phyloP scores from a whole-genome alignment of 2,797 vertebrate species.

The Gouania willdenowi region DNA sequence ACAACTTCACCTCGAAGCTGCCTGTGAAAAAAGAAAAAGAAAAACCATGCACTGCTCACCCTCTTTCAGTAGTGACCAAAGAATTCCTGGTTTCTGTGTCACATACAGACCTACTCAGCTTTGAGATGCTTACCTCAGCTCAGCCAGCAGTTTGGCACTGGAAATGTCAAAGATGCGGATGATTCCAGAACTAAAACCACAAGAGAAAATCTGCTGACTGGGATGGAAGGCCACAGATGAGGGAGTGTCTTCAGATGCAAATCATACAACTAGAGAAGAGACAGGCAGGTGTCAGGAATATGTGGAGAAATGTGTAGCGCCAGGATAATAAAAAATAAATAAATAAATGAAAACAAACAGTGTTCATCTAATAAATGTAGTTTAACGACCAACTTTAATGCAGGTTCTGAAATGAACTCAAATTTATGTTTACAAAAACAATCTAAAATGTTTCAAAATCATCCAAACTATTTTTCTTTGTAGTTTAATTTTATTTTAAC shows the following conservation, averaged over 20 bases:
- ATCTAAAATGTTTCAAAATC: no score
- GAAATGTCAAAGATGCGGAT: conserved; percentile 83
- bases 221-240: conserved; percentile 86
- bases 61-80: neutral
- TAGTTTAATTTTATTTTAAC: no score
- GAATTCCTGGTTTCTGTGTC: conserved; percentile 5
- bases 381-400: no score
- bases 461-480: no score
- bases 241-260: conserved; percentile 81
- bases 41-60: neutral
- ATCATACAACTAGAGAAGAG: conserved; percentile 81
- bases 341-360: no score
- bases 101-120: neutral
- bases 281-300: neutral
- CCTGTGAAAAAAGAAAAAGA: conserved; percentile 59
- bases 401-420: no score
- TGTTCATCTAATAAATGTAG: no score
- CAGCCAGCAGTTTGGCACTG: conserved; percentile 72
- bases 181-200: conserved; percentile 83
- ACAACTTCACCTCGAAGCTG: conserved; percentile 79
- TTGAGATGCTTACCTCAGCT: conserved; percentile 76
- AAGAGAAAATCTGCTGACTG: conserved; percentile 77
- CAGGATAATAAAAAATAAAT: no score
- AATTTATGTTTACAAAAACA: no score
- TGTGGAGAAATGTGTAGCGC: no score